Conservation (phyloP, 1,140 invertebrate genomes). For the Bombus sylvicola region DNA sequence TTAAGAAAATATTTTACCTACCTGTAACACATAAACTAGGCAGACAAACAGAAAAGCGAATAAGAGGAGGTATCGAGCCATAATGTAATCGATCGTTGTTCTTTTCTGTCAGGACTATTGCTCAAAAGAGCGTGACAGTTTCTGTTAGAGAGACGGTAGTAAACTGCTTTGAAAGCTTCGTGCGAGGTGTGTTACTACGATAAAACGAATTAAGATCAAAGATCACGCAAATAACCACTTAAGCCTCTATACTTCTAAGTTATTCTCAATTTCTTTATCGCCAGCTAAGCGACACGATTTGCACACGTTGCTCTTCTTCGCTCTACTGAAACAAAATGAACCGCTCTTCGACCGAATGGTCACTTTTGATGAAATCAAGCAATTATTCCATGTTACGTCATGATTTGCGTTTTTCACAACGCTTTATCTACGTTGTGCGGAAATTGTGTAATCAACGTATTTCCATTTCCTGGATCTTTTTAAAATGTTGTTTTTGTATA, state of each 20-base stretch:
- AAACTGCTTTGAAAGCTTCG: constrained; percentile 29
- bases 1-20: constrained; percentile 20
- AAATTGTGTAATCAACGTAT: constrained; percentile 15
- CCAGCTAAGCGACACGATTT: background rate
- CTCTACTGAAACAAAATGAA: constrained; percentile 1
- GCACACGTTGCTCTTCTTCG: background rate
- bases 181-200: constrained; percentile 3
- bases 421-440: constrained; percentile 9
- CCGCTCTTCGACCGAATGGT: background rate
- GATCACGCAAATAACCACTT: constrained; percentile 44
- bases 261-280: constrained; percentile 20
- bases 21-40: constrained; percentile 56
- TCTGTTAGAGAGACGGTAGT: background rate
- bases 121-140: background rate
- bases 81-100: constrained; percentile 6
- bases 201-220: constrained; percentile 48
- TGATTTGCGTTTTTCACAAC: constrained; percentile 3
- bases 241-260: background rate
- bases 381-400: constrained; percentile 11
- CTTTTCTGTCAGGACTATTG: too few species aligned
- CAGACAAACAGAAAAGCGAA: constrained; percentile 40
- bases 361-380: background rate
- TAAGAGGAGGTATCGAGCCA: constrained; percentile 61
- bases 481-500: too few species aligned
- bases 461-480: background rate